Evolutionary conservation across 2,113 vertebrate genomes (phyloP).

Genomic region (Taurulus bubalis): DNA sequence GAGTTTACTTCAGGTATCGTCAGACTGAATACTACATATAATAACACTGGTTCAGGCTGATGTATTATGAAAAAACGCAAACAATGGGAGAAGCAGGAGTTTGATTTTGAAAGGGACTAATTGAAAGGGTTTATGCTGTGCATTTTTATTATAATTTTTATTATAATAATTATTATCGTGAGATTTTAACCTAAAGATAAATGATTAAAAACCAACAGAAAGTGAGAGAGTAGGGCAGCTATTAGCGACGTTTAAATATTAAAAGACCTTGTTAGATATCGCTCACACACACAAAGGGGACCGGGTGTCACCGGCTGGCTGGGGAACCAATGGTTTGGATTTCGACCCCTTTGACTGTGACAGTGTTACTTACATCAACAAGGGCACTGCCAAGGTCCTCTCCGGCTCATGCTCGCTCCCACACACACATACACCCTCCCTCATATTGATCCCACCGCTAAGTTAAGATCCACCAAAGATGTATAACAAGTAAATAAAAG

Average conservation of each 20-base stretch:
- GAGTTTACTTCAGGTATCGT: not conserved
- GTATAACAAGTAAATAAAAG: not conserved
- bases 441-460: conserved; percentile 53
- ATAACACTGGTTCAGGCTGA: not conserved
- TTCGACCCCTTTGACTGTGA: conserved; percentile 62
- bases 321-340: conserved; percentile 57
- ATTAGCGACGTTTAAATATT: conserved; percentile 77
- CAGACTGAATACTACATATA: not conserved
- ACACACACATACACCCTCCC: conserved; percentile 19
- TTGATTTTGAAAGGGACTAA: not conserved
- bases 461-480: conserved; percentile 18
- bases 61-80: not conserved
- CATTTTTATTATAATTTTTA: not conserved
- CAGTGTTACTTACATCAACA: conserved; percentile 78
- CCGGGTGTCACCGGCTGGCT: conserved; percentile 30
- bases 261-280: conserved; percentile 64
- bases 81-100: not conserved
- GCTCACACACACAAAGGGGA: conserved; percentile 36
- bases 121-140: not conserved
- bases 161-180: not conserved
- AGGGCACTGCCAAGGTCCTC: conserved; percentile 69
- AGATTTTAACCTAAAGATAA: not conserved
- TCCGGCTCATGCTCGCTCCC: not conserved
- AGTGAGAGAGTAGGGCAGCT: conserved; percentile 31
- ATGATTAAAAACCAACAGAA: conserved; percentile 34